Conservation (phyloP, 2,113 vertebrate genomes). For the Phylloscopus trochiloides region DNA sequence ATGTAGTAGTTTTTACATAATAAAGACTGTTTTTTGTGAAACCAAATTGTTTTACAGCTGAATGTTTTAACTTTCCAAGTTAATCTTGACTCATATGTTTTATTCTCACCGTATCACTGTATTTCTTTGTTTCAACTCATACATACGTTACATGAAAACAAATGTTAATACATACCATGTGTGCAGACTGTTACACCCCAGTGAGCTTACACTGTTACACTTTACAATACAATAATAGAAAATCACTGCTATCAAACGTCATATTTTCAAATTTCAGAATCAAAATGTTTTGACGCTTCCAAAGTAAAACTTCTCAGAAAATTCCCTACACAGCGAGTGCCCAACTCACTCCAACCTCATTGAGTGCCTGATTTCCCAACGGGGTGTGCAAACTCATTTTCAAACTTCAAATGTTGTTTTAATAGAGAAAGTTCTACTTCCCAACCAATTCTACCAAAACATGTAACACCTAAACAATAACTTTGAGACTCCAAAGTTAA, state of each 20-base stretch:
- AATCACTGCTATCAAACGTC: not conserved
- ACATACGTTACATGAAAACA: not conserved
- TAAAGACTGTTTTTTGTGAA: not conserved
- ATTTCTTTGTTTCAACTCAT: constrained; percentile 11
- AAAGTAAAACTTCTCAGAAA: not conserved
- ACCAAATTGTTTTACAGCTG: not conserved
- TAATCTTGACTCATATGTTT: not conserved
- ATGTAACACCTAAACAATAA: not conserved
- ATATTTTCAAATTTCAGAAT: not conserved
- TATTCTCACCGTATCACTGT: not conserved
- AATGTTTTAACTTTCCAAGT: not conserved
- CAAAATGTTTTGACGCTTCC: not conserved
- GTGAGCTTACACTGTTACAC: not conserved
- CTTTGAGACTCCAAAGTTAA: not conserved
- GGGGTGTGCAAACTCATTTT: not conserved
- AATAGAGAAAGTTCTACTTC: not conserved
- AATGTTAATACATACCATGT: constrained; percentile 5
- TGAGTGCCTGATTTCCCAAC: not conserved
- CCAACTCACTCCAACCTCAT: not conserved
- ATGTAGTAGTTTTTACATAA: constrained; percentile 37
- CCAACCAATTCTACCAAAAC: not conserved
- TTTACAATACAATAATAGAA: not conserved
- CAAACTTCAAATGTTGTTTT: not conserved
- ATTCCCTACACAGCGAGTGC: not conserved
- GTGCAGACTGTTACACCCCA: not conserved